Conservation (phyloP, 2,797 vertebrate genomes). For the Spinus olivaceus region DNA sequence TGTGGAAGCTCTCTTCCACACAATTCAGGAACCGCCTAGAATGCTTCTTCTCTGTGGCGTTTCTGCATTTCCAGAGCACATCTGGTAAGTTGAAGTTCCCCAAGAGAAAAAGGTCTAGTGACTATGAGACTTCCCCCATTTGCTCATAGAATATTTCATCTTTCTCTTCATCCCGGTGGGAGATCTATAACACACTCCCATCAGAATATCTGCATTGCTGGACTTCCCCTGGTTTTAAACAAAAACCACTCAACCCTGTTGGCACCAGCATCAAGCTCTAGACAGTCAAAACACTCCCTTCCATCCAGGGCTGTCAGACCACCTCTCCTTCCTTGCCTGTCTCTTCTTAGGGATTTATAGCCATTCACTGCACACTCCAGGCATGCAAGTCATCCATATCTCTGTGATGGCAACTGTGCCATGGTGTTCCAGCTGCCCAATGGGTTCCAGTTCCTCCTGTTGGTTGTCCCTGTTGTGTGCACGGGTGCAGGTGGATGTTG, state of each 20-base stretch:
- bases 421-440: background rate
- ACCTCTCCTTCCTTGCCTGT: background rate
- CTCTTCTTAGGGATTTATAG: background rate
- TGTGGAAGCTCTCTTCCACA: background rate
- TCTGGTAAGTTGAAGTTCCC: background rate
- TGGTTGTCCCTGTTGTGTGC: background rate
- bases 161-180: background rate
- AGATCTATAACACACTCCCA: background rate
- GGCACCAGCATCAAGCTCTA: background rate
- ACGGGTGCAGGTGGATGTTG: background rate
- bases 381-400: background rate
- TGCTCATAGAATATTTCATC: background rate
- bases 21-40: background rate
- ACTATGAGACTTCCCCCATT: background rate
- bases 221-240: background rate
- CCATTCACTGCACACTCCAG: background rate
- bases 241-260: background rate
- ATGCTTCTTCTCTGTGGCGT: background rate
- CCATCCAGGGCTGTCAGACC: background rate
- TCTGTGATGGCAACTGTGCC: background rate
- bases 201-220: background rate
- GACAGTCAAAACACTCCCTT: background rate
- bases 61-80: background rate
- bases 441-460: background rate
- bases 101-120: background rate